Evolutionary conservation across 1,140 invertebrate species (phyloP), one percentile per base, ranked within the genome.

Genomic region (Trinorchestia longiramus): DNA sequence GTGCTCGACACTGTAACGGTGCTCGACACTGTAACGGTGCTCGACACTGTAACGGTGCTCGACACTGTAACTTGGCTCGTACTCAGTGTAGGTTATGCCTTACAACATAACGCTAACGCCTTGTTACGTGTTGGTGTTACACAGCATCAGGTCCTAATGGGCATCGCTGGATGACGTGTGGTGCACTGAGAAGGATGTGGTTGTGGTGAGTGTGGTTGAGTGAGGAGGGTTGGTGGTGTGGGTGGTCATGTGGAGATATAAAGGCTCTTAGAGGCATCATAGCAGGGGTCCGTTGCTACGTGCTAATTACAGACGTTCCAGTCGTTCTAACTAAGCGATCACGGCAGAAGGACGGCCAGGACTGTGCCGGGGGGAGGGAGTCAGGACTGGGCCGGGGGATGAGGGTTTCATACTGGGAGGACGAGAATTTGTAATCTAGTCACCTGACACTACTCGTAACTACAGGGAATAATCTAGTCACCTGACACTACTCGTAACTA

Each of bases 281-380:
- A 45, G 44, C 92, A 36, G 92, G 92, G 43, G 92, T 15, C 11
- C 43, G 19, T 8, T 4, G 92, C 92, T 44, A 8, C 1, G 43
- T 45, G 92, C 92, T 94, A 94, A 94, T 94, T 94, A 94, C 41
- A 94, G 92, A 87, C 88, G 36, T 36, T 90, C 43, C n/a, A 90
- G n/a, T 42, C 88, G 8, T 90, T 28, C 43, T 40, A 94, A 53
- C 47, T 53, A 53, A 53, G 47, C 19, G 47, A 53, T 53, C 47
- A 53, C 47, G 47, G 47, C 47, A 6, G 47, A 6, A 53, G 47
- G 47, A 53, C 47, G 47, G 47, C 47, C 47, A n/a, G n/a, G n/a
- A n/a, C n/a, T n/a, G n/a, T n/a, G n/a, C n/a, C n/a, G n/a, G n/a
- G n/a, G n/a, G n/a, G n/a, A n/a, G n/a, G n/a, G n/a, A n/a, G n/a